Conservation (phyloP, 1,140 invertebrate genomes). For the Bombus pascuorum region DNA sequence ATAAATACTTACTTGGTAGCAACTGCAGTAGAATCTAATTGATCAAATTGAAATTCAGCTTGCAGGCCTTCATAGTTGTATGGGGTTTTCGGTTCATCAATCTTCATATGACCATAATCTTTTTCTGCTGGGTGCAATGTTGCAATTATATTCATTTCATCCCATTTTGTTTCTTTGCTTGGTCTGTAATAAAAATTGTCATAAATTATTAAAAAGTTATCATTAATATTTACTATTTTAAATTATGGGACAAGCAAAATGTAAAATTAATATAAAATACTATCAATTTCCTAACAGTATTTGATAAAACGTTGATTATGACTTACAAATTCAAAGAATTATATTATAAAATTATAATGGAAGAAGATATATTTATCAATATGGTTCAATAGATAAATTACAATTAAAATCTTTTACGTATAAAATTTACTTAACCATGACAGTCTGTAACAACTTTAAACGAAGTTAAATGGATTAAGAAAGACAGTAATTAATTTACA, state of each 20-base stretch:
- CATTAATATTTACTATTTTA: neutral
- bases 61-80: slow-evolving; percentile 90
- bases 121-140: slow-evolving; percentile 99
- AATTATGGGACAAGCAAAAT: neutral
- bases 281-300: neutral
- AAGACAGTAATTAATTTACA: neutral
- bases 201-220: neutral
- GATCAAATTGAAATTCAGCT: slow-evolving; percentile 88
- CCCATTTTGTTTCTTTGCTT: slow-evolving; percentile 95
- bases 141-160: slow-evolving; percentile 99
- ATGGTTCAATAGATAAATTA: neutral
- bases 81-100: slow-evolving; percentile 99
- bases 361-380: neutral
- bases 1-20: slow-evolving; percentile 86
- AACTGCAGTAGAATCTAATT: slow-evolving; percentile 89
- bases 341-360: neutral
- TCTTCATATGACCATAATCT: slow-evolving; percentile 99
- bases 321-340: neutral
- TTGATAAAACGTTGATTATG: neutral
- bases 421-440: neutral
- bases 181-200: slow-evolving; percentile 80
- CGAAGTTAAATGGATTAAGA: neutral
- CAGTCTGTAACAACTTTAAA: neutral
- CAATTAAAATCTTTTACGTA: no score
- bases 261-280: neutral